Evolutionary conservation across 2,113 vertebrate species (phyloP).

Genomic region (Tetrax tetrax): DNA sequence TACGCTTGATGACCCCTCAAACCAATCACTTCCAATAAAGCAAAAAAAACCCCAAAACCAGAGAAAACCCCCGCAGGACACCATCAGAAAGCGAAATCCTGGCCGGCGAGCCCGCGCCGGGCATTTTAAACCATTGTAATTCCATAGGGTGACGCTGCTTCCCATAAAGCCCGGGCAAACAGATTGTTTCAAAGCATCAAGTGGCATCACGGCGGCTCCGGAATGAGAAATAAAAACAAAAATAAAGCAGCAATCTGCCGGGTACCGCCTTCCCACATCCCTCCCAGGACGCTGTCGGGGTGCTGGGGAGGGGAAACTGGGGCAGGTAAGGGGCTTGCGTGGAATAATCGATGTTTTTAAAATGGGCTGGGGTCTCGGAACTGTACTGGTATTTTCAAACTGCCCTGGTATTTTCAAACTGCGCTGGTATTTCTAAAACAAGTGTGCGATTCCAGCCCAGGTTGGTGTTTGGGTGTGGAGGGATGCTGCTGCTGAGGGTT

Average conservation of each 20-base stretch:
- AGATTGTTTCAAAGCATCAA: rapidly evolving
- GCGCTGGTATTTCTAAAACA: too few species aligned
- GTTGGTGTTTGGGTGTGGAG: neutral
- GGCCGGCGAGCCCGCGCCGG: rapidly evolving
- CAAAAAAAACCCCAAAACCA: neutral
- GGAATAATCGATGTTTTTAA: neutral
- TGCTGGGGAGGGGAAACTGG: neutral
- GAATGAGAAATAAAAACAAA: neutral
- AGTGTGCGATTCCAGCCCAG: neutral
- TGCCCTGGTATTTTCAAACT: too few species aligned
- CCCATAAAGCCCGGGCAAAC: rapidly evolving
- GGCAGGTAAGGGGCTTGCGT: neutral
- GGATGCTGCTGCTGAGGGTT: neutral
- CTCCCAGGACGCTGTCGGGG: neutral
- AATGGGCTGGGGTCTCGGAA: neutral
- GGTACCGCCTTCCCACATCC: too few species aligned
- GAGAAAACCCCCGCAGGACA: rapidly evolving
- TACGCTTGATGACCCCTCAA: neutral
- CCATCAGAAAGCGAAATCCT: neutral
- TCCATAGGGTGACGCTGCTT: neutral
- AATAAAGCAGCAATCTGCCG: too few species aligned
- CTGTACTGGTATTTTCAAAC: too few species aligned
- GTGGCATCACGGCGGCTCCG: rapidly evolving
- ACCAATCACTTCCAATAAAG: neutral
- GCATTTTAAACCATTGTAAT: neutral